phyloP scores from a whole-genome alignment of 2,113 vertebrate genomes.

The Hiodon alosoides region DNA sequence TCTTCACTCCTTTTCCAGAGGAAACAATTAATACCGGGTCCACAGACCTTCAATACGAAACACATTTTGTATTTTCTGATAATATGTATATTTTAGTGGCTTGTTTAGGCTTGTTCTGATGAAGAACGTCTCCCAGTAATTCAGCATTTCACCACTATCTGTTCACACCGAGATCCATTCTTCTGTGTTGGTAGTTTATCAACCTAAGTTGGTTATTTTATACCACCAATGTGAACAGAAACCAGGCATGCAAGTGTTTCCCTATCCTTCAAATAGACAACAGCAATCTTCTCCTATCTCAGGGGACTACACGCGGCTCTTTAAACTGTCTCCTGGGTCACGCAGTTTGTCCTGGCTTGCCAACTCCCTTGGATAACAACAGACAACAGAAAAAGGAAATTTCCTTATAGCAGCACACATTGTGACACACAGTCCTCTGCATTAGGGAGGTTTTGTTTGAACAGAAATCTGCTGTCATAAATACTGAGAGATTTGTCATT shows the following conservation, averaged over 20 bases:
- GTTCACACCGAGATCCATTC: too few relatives aligned
- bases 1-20: not conserved
- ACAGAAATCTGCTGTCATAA: not conserved
- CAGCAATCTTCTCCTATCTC: not conserved
- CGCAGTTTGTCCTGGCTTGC: not conserved
- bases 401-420: too few relatives aligned
- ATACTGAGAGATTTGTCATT: too few relatives aligned
- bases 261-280: constrained; percentile 20
- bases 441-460: not conserved
- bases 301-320: not conserved
- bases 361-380: not conserved
- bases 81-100: not conserved
- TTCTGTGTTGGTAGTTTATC: not conserved
- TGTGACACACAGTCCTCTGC: too few relatives aligned
- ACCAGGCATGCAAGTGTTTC: not conserved
- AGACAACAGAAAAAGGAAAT: not conserved
- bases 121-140: not conserved
- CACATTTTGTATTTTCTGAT: not conserved
- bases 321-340: not conserved
- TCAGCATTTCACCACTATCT: not conserved
- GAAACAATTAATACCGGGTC: too few relatives aligned
- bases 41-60: too few relatives aligned
- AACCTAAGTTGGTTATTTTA: not conserved
- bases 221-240: constrained; percentile 3
- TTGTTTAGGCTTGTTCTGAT: not conserved